Percentiles rank a stretch among this genome's conserved stretches.
phyloP scores from a whole-genome alignment of 2,113 vertebrate genomes.

The Chroicocephalus ridibundus region DNA sequence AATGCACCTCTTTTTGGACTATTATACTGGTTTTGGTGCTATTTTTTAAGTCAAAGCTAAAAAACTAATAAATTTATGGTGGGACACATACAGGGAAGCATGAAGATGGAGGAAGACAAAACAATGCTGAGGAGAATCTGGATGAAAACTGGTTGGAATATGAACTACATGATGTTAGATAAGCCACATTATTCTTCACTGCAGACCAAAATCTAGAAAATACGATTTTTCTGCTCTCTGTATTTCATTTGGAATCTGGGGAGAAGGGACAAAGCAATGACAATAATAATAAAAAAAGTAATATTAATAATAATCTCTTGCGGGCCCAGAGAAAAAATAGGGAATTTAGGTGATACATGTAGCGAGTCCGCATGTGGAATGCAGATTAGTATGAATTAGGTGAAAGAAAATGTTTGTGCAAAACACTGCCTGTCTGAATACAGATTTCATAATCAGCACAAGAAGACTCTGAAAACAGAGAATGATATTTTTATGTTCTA shows the following conservation, averaged over 20 bases:
- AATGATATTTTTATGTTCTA: neutral
- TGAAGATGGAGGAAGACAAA: neutral
- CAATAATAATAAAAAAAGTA: slow-evolving; percentile 22
- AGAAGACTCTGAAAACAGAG: neutral
- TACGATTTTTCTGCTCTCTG: neutral
- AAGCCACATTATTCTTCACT: neutral
- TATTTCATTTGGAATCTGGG: neutral
- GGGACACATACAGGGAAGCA: neutral
- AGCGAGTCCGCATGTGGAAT: slow-evolving; percentile 40
- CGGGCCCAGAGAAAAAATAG: neutral
- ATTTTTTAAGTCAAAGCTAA: neutral
- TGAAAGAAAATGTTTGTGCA: slow-evolving; percentile 18
- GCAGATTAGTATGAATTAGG: slow-evolving; percentile 51
- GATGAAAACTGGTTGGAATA: neutral
- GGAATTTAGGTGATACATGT: slow-evolving; percentile 6
- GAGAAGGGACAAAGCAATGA: neutral
- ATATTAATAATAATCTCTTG: neutral
- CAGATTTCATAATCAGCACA: slow-evolving; percentile 31
- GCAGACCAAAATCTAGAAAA: neutral
- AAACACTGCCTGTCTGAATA: slow-evolving; percentile 35
- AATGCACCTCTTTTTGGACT: neutral
- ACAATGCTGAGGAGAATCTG: neutral
- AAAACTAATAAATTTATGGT: neutral
- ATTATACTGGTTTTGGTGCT: neutral
- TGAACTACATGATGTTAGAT: neutral